Base-by-base conservation (phyloP, 2,888 invertebrate genomes). In the Zygothrica quintamaculata region DNA sequence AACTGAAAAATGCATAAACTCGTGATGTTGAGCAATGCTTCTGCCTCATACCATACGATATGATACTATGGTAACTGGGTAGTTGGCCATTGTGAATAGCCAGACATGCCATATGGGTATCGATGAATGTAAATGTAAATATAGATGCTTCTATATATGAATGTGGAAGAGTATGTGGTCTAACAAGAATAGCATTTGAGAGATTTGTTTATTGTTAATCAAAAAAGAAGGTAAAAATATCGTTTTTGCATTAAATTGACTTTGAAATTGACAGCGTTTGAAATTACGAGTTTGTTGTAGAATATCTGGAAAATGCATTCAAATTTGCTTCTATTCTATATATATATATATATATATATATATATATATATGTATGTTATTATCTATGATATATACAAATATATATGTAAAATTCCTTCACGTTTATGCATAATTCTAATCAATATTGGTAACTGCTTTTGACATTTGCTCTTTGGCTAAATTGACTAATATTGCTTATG, bases 171-270 rank as follows among this genome's bases (percentile, higher is more conserved):
- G n/a, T 34, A 66, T 15, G 33, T 33, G 33, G 42, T 42, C 34
- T 13, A 46, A 36, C 53, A 34, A 43, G 56, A 40, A 25, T 50
- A 58, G 50, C 65, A 62, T 39, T 60, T 76, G 74, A 77, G 66
- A 75, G 79, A 84, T 81, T 81, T 74, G 77, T 84, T 81, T 87
- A 87, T 88, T 84, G 88, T 84, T 88, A 88, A 88, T 88, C 87
- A 88, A 79, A 75, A 82, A 65, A 51, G 68, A 64, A 43, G 84
- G 64, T 51, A 60, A 56, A 76, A 77, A 74, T 81, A 77, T 62
- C 39, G 69, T 12, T 70, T 80, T 84, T 70, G 82, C 82, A 84
- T 87, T 81, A 77, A 82, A 82, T 82, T 82, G 82, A 84, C 78
- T 84, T 78, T 39, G 72, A 58, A 82, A 82, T 70, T 84, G 81